Evolutionary conservation across 2,113 vertebrate genomes (phyloP), one percentile per base, ranked within the genome.

Genomic region (Pontoporia blainvillei): DNA sequence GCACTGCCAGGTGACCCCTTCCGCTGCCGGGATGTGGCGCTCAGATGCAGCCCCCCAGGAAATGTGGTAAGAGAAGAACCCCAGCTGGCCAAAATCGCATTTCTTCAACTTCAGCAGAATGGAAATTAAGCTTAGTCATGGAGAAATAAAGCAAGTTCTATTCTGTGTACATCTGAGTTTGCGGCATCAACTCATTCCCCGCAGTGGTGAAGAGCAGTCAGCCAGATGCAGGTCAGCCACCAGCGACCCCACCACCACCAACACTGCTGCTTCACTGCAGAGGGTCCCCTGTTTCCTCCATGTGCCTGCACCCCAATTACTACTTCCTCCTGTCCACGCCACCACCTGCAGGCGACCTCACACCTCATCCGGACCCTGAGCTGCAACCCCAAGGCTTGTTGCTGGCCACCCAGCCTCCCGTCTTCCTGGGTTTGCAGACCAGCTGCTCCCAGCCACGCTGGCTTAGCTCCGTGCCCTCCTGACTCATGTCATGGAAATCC

Each of bases 401-500:
- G 34, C 86, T 1, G 21, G n/a, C 34, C 73, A 4, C 62, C 52
- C 41, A 2, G 39, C 46, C 39, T 57, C 69, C 44, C 2, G 0
- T 14, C 36, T 41, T 36, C 64, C 75, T 3, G 31, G 34, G 44
- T 18, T 25, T 23, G 72, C 31, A n/a, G 17, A 59, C 91, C 89
- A 95, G 71, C 54, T 25, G 81, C 66, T 62, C 85, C 20, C 6
- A n/a, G 95, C 94, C 94, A 57, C 13, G 18, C 31, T 11, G 8
- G 92, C 87, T 91, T 36, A 92, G 88, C 41, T 44, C 76, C 0
- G 0, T 15, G 23, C 71, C 44, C 86, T 94, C 78, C 66, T 62
- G 94, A 96, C 92, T 95, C 66, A 39, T 69, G 69, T 97, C 44
- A 61, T 93, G 72, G 89, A 89, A 90, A 89, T 94, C 92, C 67